Evolutionary conservation across 2,797 vertebrate genomes (phyloP).

Genomic region (Carduelis carduelis): DNA sequence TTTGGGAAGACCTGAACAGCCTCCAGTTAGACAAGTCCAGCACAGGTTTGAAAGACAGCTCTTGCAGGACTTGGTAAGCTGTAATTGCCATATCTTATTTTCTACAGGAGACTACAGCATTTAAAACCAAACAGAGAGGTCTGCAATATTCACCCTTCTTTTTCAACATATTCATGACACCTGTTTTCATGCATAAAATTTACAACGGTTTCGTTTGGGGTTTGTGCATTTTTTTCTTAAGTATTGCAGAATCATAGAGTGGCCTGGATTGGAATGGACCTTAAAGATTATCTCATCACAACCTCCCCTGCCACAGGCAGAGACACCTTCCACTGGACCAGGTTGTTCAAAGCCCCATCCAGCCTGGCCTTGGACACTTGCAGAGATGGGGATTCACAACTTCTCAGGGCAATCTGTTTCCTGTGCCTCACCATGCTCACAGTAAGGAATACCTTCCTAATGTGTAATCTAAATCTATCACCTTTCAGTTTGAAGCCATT

Average conservation of each 20-base stretch:
- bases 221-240: background rate
- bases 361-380: background rate
- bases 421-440: background rate
- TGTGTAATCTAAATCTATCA: background rate
- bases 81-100: background rate
- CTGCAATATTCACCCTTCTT: background rate
- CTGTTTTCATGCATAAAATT: background rate
- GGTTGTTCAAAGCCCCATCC: background rate
- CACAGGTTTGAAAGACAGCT: background rate
- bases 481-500: background rate
- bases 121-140: background rate
- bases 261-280: background rate
- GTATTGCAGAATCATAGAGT: background rate
- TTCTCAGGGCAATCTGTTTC: background rate
- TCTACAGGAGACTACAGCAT: background rate
- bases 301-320: background rate
- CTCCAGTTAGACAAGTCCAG: background rate
- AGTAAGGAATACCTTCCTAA: background rate
- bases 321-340: background rate
- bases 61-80: background rate
- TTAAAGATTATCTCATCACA: background rate
- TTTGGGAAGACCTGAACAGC: background rate
- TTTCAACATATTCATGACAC: background rate
- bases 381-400: background rate
- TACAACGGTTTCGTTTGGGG: accelerated